Evolutionary conservation across 2,797 vertebrate genomes (phyloP), one percentile per base, ranked within the genome.

Genomic region (Jordanella pulchra): DNA sequence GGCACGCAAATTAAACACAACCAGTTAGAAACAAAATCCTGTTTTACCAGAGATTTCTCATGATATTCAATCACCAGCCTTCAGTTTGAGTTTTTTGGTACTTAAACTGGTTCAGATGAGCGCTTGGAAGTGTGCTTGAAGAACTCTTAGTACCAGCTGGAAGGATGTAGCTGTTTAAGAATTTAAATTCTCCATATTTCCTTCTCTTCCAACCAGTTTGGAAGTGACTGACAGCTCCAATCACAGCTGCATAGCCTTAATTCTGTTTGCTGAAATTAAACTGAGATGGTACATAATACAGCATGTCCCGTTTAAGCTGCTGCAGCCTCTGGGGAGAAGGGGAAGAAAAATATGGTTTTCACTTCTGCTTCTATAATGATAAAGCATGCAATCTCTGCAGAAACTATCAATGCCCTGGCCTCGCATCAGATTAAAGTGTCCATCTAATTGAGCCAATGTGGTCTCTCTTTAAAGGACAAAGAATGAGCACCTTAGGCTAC

Each of bases 321-420:
- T 48, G 15, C 56, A 4, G 79, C 84, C 86, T 82, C 60, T 4
- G 70, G 80, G 75, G 71, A 77, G 25, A 23, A 18, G 17, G 15
- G 10, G 18, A n/a, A 61, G 80, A 15, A 55, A 87, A 82, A 90
- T 83, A 85, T 79, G 76, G 88, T 89, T 85, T 86, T 84, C 82
- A 86, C 44, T 87, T 65, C 83, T 84, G 72, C 83, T 81, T 81
- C 74, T 79, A 92, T 92, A 93, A 91, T 91, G 92, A 88, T 80
- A 54, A 75, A 77, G 79, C 63, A 30, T 63, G 83, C 82, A 89
- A 81, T 90, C 76, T 89, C 72, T 30, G 65, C 73, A 70, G 81
- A 80, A 80, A 79, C 72, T 47, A 55, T 63, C 12, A 0, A 60
- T 48, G 75, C 77, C 77, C 73, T 82, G 67, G 63, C 84, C 69